A percentile compares a stretch with the other conserved stretches of the same genome.
phyloP scores from a whole-genome alignment of 2,888 invertebrate species.

The Thymelicus sylvestris region DNA sequence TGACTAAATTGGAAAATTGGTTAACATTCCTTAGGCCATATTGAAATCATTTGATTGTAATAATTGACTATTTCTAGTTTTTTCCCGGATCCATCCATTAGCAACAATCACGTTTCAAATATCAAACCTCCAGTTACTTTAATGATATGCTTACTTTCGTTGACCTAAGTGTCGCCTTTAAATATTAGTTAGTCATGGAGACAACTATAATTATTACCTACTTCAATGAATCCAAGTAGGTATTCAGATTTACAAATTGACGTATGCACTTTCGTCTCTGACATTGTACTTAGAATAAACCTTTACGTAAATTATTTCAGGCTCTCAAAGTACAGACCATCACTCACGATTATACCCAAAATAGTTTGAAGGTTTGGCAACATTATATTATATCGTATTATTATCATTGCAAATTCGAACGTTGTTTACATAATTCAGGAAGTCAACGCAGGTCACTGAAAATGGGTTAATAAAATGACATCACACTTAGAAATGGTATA shows the following conservation, averaged over 20 bases:
- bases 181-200: neutral
- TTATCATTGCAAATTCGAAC: conserved; percentile 9
- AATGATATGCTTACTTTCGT: conserved; percentile 22
- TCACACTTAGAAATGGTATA: conserved; percentile 15
- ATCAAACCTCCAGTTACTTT: neutral
- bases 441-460: conserved; percentile 1
- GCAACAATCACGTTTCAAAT: neutral
- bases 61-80: conserved; percentile 25
- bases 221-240: neutral
- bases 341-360: conserved; percentile 6
- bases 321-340: neutral
- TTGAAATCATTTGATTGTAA: conserved; percentile 11
- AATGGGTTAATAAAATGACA: conserved; percentile 23
- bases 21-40: conserved; percentile 23
- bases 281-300: conserved; percentile 14
- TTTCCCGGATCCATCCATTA: conserved; percentile 11
- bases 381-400: neutral
- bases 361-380: conserved; percentile 11
- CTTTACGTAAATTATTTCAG: conserved; percentile 4
- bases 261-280: conserved; percentile 4
- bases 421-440: conserved; percentile 16
- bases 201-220: neutral
- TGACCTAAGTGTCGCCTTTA: neutral
- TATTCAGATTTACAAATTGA: conserved; percentile 16
- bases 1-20: conserved; percentile 3